These are phyloP conservation scores for Halictus rubicundus DNA, from an alignment of 1,140 invertebrate species.

Conservation along the genomic window DNA sequence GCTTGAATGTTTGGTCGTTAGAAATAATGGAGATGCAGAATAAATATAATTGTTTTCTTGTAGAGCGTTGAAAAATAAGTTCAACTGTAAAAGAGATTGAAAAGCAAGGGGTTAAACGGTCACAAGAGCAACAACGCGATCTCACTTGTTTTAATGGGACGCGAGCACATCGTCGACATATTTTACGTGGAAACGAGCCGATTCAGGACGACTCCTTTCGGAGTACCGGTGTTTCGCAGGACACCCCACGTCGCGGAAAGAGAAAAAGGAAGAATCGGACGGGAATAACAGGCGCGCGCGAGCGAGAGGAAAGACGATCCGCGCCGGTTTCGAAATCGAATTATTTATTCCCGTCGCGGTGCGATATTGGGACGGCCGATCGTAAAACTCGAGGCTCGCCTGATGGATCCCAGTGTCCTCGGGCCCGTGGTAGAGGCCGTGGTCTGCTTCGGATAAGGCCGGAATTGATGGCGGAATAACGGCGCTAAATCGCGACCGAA, in stretches of 20 bases:
- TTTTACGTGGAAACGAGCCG: not conserved
- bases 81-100: too few species aligned
- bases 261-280: not conserved
- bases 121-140: too few species aligned
- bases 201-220: not conserved
- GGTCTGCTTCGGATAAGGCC: conserved; percentile 64
- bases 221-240: too few species aligned
- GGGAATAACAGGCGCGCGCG: not conserved
- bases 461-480: conserved; percentile 66
- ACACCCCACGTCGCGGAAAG: too few species aligned
- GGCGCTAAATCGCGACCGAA: conserved; percentile 63
- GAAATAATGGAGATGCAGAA: too few species aligned
- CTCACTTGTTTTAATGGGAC: not conserved
- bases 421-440: conserved; percentile 16
- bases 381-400: conserved; percentile 60
- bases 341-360: conserved; percentile 57
- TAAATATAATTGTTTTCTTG: too few species aligned
- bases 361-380: conserved; percentile 62
- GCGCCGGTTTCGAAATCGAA: conserved; percentile 61
- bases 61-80: too few species aligned
- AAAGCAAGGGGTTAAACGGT: too few species aligned
- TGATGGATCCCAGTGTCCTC: conserved; percentile 62
- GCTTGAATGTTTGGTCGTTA: too few species aligned
- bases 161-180: not conserved
- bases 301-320: conserved; percentile 5